Evolutionary conservation across 2,888 invertebrate genomes (phyloP).

Genomic region (Sialis fuliginosa): DNA sequence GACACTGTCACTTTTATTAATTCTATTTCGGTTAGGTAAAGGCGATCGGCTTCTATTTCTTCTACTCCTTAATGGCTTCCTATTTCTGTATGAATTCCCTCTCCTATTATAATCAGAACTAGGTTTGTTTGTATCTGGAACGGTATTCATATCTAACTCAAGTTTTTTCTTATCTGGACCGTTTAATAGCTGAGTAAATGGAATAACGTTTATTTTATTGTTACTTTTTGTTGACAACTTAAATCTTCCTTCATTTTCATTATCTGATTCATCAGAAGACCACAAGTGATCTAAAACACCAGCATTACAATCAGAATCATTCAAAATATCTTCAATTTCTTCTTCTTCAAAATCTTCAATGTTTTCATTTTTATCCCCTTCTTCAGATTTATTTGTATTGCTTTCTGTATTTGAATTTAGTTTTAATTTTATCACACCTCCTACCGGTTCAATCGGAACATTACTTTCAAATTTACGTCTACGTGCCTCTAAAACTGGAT

Average conservation of each 20-base stretch:
- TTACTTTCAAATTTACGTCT: constrained; percentile 32
- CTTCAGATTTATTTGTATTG: not conserved
- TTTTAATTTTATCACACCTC: constrained; percentile 30
- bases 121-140: no score
- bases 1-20: not conserved
- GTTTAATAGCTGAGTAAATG: constrained; percentile 11
- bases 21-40: not conserved
- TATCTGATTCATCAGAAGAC: constrained; percentile 23
- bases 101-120: not conserved
- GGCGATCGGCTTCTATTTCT: not conserved
- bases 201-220: constrained; percentile 8
- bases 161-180: constrained; percentile 7
- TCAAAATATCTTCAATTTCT: not conserved
- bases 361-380: constrained; percentile 13
- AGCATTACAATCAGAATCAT: not conserved
- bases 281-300: constrained; percentile 20
- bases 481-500: constrained; percentile 32
- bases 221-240: constrained; percentile 13
- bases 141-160: not conserved
- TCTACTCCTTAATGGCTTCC: not conserved
- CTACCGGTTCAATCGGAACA: constrained; percentile 24
- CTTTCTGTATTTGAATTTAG: constrained; percentile 9
- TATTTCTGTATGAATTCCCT: constrained; percentile 4
- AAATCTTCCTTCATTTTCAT: constrained; percentile 25
- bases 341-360: not conserved